A percentile compares a stretch with the other conserved stretches of the same genome.
Evolutionary conservation across 2,888 invertebrate genomes (phyloP).

Genomic region (Spodoptera littoralis): DNA sequence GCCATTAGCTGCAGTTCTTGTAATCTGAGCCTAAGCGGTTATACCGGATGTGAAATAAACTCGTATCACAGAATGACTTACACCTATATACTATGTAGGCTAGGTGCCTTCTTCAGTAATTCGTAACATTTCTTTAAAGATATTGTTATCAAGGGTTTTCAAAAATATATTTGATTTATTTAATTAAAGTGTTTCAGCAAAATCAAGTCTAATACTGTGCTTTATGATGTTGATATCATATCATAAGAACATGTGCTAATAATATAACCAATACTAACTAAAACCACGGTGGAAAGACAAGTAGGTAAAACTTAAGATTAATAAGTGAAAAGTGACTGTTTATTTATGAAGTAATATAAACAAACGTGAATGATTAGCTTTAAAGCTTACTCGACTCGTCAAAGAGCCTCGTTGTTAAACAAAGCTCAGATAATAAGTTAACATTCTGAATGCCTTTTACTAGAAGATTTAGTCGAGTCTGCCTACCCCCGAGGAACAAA

Average conservation of each 20-base stretch:
- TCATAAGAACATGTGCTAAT: too few species aligned
- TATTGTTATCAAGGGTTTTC: too few species aligned
- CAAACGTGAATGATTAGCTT: slow-evolving; percentile 31
- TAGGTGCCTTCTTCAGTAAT: not conserved
- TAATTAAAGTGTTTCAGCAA: too few species aligned
- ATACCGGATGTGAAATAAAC: slow-evolving; percentile 20
- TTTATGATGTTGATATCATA: too few species aligned
- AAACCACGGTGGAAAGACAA: too few species aligned
- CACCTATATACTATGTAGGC: slow-evolving; percentile 4
- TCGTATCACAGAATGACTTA: slow-evolving; percentile 21
- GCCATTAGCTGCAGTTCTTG: slow-evolving; percentile 37
- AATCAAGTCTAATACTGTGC: too few species aligned
- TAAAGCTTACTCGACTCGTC: slow-evolving; percentile 39
- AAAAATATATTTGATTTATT: too few species aligned
- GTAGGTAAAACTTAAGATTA: too few species aligned
- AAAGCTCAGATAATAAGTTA: slow-evolving; percentile 52
- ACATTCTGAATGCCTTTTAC: slow-evolving; percentile 51
- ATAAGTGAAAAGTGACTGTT: slow-evolving; percentile 14
- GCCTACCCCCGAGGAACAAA: slow-evolving; percentile 76
- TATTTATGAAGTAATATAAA: slow-evolving; percentile 23
- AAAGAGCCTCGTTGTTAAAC: slow-evolving; percentile 35
- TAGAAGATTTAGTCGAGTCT: slow-evolving; percentile 62
- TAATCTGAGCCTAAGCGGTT: slow-evolving; percentile 20
- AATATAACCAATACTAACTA: too few species aligned
- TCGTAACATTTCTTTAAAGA: too few species aligned